These are phyloP conservation scores for Hydropsyche tenuis DNA, from an alignment of 1,140 invertebrate genomes.

Conservation along the genomic window DNA sequence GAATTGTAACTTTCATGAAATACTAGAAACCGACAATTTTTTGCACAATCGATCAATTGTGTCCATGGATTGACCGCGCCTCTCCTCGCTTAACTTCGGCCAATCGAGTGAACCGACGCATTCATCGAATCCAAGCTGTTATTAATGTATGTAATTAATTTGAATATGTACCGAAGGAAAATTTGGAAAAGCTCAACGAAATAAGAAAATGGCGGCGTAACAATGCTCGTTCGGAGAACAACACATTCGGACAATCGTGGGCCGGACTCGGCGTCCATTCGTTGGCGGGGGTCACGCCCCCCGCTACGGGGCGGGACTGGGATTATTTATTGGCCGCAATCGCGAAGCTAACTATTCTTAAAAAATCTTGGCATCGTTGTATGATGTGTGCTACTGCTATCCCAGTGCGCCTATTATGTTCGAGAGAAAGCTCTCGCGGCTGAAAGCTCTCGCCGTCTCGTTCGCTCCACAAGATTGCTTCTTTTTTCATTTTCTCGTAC, in stretches of 20 bases:
- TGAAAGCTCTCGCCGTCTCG: neutral
- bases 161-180: neutral
- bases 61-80: no score
- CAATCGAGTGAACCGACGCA: no score
- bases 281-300: constrained; percentile 2
- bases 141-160: neutral
- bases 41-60: no score
- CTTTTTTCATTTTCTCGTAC: no score
- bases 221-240: neutral
- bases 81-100: no score
- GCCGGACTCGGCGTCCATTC: constrained; percentile 17
- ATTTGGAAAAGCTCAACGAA: neutral
- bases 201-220: constrained; percentile 21
- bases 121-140: no score
- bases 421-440: neutral
- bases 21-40: no score
- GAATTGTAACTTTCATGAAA: no score
- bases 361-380: constrained; percentile 33
- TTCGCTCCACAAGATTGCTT: no score
- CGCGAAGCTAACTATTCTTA: constrained; percentile 14
- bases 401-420: constrained; percentile 5
- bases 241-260: constrained; percentile 29
- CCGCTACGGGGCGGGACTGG: neutral
- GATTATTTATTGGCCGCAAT: constrained; percentile 35
- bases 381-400: no score